Percentiles rank a stretch among this genome's conserved stretches.
phyloP scores from a whole-genome alignment of 2,113 vertebrate genomes.

The Furnarius figulus region DNA sequence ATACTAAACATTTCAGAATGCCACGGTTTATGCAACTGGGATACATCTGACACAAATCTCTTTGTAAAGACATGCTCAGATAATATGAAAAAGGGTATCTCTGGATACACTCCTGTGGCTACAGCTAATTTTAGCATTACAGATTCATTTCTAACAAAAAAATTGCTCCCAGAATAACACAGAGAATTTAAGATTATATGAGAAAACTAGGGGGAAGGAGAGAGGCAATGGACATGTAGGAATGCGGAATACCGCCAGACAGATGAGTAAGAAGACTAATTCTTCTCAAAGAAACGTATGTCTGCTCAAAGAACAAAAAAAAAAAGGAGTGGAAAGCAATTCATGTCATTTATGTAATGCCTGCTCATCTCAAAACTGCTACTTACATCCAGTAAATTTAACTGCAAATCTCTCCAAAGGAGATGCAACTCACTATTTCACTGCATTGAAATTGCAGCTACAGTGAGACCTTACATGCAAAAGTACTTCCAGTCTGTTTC shows the following conservation, averaged over 20 bases:
- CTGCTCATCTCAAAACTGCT: background rate
- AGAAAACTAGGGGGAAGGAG: background rate
- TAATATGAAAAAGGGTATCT: background rate
- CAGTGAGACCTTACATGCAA: background rate
- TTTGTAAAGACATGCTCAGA: background rate
- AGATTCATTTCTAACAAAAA: background rate
- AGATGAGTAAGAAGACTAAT: background rate
- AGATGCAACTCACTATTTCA: background rate
- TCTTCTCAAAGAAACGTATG: background rate
- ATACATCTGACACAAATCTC: background rate
- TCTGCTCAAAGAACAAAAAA: background rate
- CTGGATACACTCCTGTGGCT: background rate
- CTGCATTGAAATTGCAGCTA: background rate
- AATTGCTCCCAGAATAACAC: background rate
- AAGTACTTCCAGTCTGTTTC: background rate
- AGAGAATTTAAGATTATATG: background rate
- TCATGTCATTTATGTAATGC: background rate
- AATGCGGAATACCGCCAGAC: fast-evolving
- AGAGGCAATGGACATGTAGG: background rate
- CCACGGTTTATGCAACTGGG: background rate
- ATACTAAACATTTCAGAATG: background rate
- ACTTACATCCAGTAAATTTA: background rate
- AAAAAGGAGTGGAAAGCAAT: background rate
- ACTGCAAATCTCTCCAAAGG: background rate
- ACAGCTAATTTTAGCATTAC: background rate